Evolutionary conservation across 2,797 vertebrate species (phyloP).

Genomic region (Sciurus vulgaris): DNA sequence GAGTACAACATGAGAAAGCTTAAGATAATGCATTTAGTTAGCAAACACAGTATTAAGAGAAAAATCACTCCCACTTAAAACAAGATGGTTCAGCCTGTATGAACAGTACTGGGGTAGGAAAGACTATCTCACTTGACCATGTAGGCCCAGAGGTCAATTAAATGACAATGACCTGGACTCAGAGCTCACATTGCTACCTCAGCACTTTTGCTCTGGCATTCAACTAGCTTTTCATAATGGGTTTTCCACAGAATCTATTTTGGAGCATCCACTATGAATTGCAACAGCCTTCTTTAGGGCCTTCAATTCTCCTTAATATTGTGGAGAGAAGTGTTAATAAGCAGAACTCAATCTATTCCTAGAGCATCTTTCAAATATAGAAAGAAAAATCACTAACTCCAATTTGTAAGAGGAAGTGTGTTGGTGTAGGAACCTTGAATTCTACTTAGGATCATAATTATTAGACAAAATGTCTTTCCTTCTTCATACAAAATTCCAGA

Average conservation of each 20-base stretch:
- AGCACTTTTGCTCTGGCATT: not conserved
- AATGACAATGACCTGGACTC: not conserved
- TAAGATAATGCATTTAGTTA: not conserved
- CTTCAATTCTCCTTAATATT: not conserved
- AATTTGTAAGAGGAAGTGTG: slow-evolving; percentile 18
- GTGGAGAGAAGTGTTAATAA: not conserved
- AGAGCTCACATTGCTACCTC: not conserved
- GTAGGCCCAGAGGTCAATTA: not conserved
- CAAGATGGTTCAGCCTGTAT: not conserved
- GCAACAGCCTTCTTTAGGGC: not conserved
- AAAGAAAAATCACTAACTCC: not conserved
- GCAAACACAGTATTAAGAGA: not conserved
- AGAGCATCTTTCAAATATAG: not conserved
- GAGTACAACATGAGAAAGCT: not conserved
- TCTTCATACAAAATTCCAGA: not conserved
- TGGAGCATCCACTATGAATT: not conserved
- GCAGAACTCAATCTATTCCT: not conserved
- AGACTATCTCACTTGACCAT: not conserved
- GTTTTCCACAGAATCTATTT: not conserved
- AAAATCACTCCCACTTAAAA: not conserved
- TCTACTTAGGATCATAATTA: not conserved
- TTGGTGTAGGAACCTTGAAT: not conserved
- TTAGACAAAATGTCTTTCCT: not conserved
- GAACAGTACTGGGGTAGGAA: not conserved
- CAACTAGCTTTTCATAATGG: not conserved